These are phyloP conservation scores for Galleria mellonella DNA, from an alignment of 1,140 invertebrate species.

Conservation along the genomic window DNA sequence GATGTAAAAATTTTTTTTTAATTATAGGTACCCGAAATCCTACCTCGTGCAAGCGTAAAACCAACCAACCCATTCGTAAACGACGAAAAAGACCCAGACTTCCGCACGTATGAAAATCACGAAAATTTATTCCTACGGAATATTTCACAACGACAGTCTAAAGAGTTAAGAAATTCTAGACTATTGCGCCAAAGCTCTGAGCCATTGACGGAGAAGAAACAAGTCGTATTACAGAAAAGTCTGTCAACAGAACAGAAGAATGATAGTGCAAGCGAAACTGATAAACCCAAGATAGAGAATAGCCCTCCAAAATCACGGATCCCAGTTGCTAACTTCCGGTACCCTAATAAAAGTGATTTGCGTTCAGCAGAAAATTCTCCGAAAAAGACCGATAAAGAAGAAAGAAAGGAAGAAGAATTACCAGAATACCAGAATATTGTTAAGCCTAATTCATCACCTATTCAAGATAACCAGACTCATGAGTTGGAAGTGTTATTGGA, in stretches of 20 bases:
- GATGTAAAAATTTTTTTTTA: no score
- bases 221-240: constrained; percentile 51
- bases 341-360: constrained; percentile 63
- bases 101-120: constrained; percentile 66
- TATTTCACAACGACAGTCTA: constrained; percentile 59
- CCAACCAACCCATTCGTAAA: constrained; percentile 46
- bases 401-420: constrained; percentile 21
- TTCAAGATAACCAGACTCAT: constrained; percentile 15
- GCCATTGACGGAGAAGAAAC: constrained; percentile 50
- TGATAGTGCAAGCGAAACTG: constrained; percentile 17
- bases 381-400: constrained; percentile 31
- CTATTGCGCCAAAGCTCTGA: constrained; percentile 63
- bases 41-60: constrained; percentile 35
- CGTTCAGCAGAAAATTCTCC: constrained; percentile 57
- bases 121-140: constrained; percentile 70
- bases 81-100: constrained; percentile 39
- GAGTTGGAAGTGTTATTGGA: constrained; percentile 32
- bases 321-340: constrained; percentile 67
- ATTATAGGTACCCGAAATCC: constrained; percentile 54
- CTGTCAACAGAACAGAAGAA: constrained; percentile 59
- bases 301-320: constrained; percentile 60
- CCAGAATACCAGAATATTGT: constrained; percentile 64
- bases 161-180: constrained; percentile 52
- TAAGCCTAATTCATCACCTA: constrained; percentile 19
- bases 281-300: constrained; percentile 36